Evolutionary conservation across 2,113 vertebrate genomes (phyloP), one percentile per base, ranked within the genome.

Genomic region (Drymodes brunneopygia): DNA sequence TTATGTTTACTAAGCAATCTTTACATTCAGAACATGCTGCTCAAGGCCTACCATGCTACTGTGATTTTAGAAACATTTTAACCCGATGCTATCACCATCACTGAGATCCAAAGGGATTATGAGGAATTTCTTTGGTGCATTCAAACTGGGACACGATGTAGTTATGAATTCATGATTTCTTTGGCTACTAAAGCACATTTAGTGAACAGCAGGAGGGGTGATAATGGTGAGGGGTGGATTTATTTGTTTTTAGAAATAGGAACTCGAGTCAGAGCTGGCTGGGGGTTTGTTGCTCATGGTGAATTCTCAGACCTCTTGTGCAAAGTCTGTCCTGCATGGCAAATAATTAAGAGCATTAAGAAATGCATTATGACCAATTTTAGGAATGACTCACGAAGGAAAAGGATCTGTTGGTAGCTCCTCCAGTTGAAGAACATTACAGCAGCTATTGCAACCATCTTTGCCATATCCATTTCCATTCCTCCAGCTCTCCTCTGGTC

Each of bases 191-290:
- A 71, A 78, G 27, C 40, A 35, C 10, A 11, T 80, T 35, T 8
- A 70, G 29, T 14, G 67, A 73, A 7, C 50, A 91, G 56, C 22
- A 58, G 75, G 56, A 77, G 44, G 70, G 38, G 33, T 85, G 81
- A 7, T 66, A 70, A 73, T 48, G 31, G 35, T 11, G 31, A 74
- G 36, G 40, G 15, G 47, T 86, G 56, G n/a, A 57, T 90, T 92
- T 70, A n/a, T 86, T 90, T 90, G 16, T 36, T 42, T 81, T 71
- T 58, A 64, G 51, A 86, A 96, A 92, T 11, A 92, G 85, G 51
- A 94, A 53, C 17, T 31, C 93, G 79, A 80, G 54, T 90, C 85
- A 95, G 85, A 80, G 35, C 24, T 70, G 58, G 58, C 42, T 82
- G 51, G 56, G 82, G 62, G 21, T 57, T 92, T 95, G 87, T 51